Evolutionary conservation across 2,113 vertebrate genomes (phyloP), one percentile per base, ranked within the genome.

Genomic region (Syngnathoides biaculeatus): DNA sequence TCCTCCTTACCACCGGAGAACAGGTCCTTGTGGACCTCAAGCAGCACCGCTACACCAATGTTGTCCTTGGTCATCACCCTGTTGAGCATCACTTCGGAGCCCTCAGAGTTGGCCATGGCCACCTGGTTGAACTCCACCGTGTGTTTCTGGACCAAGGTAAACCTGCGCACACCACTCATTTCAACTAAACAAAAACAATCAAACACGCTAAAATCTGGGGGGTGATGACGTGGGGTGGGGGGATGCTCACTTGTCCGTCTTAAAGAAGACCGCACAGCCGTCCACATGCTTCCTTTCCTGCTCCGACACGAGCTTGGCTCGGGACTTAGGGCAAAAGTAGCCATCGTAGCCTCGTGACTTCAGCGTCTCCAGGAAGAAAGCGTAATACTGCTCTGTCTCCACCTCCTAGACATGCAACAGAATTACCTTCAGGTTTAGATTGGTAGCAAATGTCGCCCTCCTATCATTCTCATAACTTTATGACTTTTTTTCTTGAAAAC

Each of bases 61-160:
- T 99, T 99, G 92, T 99, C 97, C 90, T 99, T 99, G 14, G 97
- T 99, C 97, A 98, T 99, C 64, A 99, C 97, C 83, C 97, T 87
- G 89, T 99, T 99, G 67, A 99, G 50, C 97, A 99, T 99, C 66
- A 97, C 95, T 91, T 99, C 97, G 0, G 97, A 99, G 19, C 97
- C 97, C 87, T 99, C 97, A 0, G 95, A 98, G 90, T 99, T 99
- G 10, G 97, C 97, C 97, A 99, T 98, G 40, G 97, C 97, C 71
- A 99, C 95, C 88, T 99, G 97, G 87, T 99, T 99, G 90, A 99
- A 99, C 91, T 99, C 97, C 85, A 99, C 97, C 0, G 96, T 96
- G 88, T 99, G 95, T 88, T 98, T 98, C 90, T 99, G 95, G 80
- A 99, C 94, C 89, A 98, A 75, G 0, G 94, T 92, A 75, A 99